phyloP scores from a whole-genome alignment of 2,888 invertebrate genomes.

The Exephanes ischioxanthus region DNA sequence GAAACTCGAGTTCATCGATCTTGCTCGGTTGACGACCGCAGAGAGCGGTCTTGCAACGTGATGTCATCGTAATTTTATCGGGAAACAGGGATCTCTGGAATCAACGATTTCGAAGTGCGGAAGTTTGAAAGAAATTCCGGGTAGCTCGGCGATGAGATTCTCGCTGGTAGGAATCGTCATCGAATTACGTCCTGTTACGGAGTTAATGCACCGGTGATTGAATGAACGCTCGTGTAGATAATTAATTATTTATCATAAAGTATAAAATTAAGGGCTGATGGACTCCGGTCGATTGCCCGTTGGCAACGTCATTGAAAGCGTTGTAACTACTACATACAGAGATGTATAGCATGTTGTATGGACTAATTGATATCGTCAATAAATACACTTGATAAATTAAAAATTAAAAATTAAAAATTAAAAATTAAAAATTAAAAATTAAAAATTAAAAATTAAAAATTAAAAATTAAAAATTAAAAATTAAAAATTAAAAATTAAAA shows the following conservation, averaged over 20 bases:
- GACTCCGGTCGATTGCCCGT: no score
- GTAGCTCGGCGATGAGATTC: constrained; percentile 5
- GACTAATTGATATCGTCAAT: no score
- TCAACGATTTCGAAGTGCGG: constrained; percentile 44
- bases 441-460: no score
- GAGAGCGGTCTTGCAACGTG: constrained; percentile 65
- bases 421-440: no score
- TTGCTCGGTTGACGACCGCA: constrained; percentile 61
- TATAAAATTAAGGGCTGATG: no score
- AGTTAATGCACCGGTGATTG: constrained; percentile 1
- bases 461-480: neutral
- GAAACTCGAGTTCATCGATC: constrained; percentile 71
- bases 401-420: no score
- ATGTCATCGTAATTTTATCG: constrained; percentile 19
- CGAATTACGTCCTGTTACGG: constrained; percentile 21
- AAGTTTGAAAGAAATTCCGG: constrained; percentile 20
- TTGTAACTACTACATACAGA: no score
- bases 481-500: no score
- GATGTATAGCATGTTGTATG: no score
- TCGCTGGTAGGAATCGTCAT: constrained; percentile 2
- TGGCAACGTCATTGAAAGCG: no score
- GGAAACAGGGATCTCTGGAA: constrained; percentile 14
- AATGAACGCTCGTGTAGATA: neutral
- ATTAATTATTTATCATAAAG: neutral
- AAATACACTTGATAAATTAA: no score